Percentiles rank a stretch among this genome's conserved stretches.
These are phyloP conservation scores for Morone saxatilis DNA, from an alignment of 2,113 vertebrate genomes.

Conservation along the genomic window DNA sequence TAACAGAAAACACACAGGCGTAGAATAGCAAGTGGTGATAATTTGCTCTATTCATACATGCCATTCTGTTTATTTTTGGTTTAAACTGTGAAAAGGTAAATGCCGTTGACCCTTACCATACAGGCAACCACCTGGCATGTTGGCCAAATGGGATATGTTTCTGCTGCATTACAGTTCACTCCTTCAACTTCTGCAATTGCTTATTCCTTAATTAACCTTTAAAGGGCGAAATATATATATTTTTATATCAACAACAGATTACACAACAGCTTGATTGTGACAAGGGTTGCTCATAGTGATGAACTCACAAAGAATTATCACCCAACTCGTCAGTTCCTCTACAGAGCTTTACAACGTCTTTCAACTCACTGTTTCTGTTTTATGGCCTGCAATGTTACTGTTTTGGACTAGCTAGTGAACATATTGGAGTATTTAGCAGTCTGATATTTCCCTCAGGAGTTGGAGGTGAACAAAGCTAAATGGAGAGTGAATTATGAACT, in stretches of 20 bases:
- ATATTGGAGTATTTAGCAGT: neutral
- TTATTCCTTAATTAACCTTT: neutral
- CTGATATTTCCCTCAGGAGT: neutral
- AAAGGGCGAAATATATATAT: neutral
- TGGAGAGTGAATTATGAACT: neutral
- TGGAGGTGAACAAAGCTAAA: neutral
- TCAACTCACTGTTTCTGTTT: neutral
- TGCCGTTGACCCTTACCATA: conserved; percentile 17
- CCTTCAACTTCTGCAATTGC: neutral
- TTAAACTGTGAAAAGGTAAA: conserved; percentile 20
- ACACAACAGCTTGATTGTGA: neutral
- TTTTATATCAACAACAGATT: neutral
- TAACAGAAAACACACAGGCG: conserved; percentile 32
- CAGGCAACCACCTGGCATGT: neutral
- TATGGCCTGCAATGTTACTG: neutral
- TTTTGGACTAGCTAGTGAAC: neutral
- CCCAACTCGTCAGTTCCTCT: neutral
- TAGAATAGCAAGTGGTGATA: neutral
- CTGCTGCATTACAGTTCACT: neutral
- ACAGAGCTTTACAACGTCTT: neutral
- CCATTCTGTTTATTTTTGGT: neutral
- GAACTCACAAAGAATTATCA: neutral
- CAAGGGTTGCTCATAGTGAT: neutral
- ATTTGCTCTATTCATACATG: neutral
- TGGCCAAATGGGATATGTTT: neutral